These are phyloP conservation scores for Drosophila ogumai DNA, from an alignment of 1,140 invertebrate genomes.

Conservation along the genomic window DNA sequence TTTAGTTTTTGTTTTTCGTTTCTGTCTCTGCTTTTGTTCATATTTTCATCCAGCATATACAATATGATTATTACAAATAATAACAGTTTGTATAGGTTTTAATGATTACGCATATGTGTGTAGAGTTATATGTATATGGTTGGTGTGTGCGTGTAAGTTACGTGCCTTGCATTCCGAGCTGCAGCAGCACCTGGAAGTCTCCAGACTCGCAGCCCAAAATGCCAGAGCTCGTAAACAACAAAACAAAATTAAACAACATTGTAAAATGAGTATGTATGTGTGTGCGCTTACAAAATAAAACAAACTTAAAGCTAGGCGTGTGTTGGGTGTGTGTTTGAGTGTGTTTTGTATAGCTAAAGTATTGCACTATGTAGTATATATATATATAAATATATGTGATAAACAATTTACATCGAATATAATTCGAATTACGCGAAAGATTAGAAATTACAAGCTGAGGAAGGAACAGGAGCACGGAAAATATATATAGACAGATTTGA, in stretches of 20 bases:
- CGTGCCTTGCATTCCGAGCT: slow-evolving; percentile 59
- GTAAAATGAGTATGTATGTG: slow-evolving; percentile 43
- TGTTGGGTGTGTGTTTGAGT: slow-evolving; percentile 37
- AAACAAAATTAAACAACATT: slow-evolving; percentile 63
- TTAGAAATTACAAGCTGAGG: slow-evolving; percentile 30
- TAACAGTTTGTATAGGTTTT: slow-evolving; percentile 60
- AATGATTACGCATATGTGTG: slow-evolving; percentile 41
- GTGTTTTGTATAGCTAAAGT: slow-evolving; percentile 64
- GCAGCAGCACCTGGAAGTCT: slow-evolving; percentile 61
- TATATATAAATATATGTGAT: slow-evolving; percentile 62
- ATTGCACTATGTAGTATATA: slow-evolving; percentile 73
- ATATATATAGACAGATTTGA: not conserved
- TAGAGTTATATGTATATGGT: slow-evolving; percentile 38
- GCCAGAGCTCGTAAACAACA: slow-evolving; percentile 51
- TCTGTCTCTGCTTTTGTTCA: slow-evolving; percentile 17
- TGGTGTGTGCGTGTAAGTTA: slow-evolving; percentile 37
- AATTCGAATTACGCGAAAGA: slow-evolving; percentile 30
- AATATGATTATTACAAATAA: slow-evolving; percentile 56
- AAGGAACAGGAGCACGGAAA: slow-evolving; percentile 39
- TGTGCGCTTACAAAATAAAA: slow-evolving; percentile 65
- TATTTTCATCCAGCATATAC: slow-evolving; percentile 37
- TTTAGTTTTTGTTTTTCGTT: slow-evolving; percentile 30
- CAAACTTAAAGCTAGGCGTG: slow-evolving; percentile 64
- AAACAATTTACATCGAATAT: slow-evolving; percentile 75
- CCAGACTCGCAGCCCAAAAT: slow-evolving; percentile 61